Evolutionary conservation across 64 coral and sea anemone genomes (phyloP).

Genomic region (Platygyra sinensis): DNA sequence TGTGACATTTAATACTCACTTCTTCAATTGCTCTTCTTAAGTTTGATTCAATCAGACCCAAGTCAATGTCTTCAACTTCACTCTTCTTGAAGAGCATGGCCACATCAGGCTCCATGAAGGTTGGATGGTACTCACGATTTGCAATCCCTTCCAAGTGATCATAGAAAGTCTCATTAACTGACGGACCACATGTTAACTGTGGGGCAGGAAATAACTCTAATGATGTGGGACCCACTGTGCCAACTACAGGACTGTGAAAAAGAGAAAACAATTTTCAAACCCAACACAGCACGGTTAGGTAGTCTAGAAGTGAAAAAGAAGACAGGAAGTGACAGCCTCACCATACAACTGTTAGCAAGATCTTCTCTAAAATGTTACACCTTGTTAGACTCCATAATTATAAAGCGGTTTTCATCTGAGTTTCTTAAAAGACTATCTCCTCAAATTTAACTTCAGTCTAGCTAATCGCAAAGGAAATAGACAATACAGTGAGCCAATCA

Average conservation of each 20-base stretch:
- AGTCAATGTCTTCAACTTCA: conserved; percentile 88
- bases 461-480: no score
- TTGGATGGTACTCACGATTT: conserved; percentile 66
- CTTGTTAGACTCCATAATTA: no score
- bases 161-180: conserved; percentile 94
- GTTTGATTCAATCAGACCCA: conserved; percentile 87
- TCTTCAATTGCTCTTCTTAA: conserved; percentile 89
- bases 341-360: background rate
- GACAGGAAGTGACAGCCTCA: background rate
- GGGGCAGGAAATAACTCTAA: conserved; percentile 85
- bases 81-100: conserved; percentile 97
- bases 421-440: no score
- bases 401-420: no score
- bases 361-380: no score
- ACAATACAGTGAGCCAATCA: no score
- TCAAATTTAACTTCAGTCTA: no score
- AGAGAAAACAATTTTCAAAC: conserved; percentile 23
- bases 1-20: conserved; percentile 32
- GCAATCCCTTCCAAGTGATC: conserved; percentile 89
- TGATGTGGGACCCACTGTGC: conserved; percentile 72
- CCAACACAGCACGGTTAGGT: background rate
- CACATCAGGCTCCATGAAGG: conserved; percentile 93
- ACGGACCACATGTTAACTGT: conserved; percentile 80
- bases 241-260: conserved; percentile 30
- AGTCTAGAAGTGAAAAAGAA: background rate